Percentiles rank a stretch among this genome's conserved stretches.
Evolutionary conservation across 2,113 vertebrate genomes (phyloP).

Genomic region (Hypomesus transpacificus): DNA sequence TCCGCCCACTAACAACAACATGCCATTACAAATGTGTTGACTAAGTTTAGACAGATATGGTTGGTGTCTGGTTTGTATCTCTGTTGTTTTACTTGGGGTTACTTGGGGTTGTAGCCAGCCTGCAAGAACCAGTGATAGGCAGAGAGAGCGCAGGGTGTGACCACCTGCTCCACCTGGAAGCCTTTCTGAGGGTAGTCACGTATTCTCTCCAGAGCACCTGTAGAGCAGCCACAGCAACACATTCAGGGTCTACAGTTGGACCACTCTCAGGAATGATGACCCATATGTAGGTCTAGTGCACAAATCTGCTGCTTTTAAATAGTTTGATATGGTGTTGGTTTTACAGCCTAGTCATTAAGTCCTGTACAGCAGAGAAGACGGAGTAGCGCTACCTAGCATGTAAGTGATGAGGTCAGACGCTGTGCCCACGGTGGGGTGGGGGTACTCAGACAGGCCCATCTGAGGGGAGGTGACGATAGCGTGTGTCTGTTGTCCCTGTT

Average conservation of each 20-base stretch:
- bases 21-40: neutral
- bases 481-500: slow-evolving; percentile 15
- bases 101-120: slow-evolving; percentile 33
- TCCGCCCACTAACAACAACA: neutral
- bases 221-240: neutral
- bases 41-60: no score
- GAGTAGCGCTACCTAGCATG: slow-evolving; percentile 35
- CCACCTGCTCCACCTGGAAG: slow-evolving; percentile 44
- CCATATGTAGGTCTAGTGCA: no score
- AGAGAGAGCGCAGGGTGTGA: slow-evolving; percentile 18
- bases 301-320: no score
- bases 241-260: neutral
- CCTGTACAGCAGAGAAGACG: neutral
- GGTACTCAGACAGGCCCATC: slow-evolving; percentile 30
- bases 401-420: slow-evolving; percentile 28
- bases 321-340: no score
- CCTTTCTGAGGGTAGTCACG: slow-evolving; percentile 34
- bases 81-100: slow-evolving; percentile 1
- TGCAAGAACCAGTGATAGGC: slow-evolving; percentile 40
- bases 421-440: slow-evolving; percentile 32
- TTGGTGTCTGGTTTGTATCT: no score
- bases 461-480: slow-evolving; percentile 34
- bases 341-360: neutral
- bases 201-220: slow-evolving; percentile 39
- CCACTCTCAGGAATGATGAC: neutral